Base-by-base conservation (phyloP, 92 coral and sea anemone genomes). In the Ricordea florida region DNA sequence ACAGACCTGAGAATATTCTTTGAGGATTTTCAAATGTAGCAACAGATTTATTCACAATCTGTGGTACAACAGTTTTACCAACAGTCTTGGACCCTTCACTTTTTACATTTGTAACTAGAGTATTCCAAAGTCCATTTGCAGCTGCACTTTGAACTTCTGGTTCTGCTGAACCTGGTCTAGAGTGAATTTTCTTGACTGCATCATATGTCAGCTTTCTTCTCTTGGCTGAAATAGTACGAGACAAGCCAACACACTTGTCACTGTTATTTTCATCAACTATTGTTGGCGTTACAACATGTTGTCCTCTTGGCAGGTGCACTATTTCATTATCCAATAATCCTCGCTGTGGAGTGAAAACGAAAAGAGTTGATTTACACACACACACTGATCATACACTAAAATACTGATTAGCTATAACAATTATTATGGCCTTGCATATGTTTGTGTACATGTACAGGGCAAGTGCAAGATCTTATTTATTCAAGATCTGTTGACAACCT, bases 41-140 rank as follows among this genome's bases (percentile, higher is more conserved):
- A 31, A 79, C 85, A 79, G 78, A 68, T 22, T 68, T 60, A 53
- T 49, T 49, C 47, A 68, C 85, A 57, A 79, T 67, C 64, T 46
- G 49, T 41, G 85, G 78, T 38, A 67, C 61, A 79, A 79, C 85
- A 38, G 55, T 45, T 55, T 68, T 61, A 52, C 65, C 55, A 53
- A 79, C 78, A 37, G 50, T 79, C 40, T 52, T 26, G 44, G 78
- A 79, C 64, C 31, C 68, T 58, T 78, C 34, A 49, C 21, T 32
- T 68, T 79, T 79, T 11, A 52, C 51, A 34, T 69, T 79, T 56
- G 61, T 66, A 5, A 79, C 85, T 20, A 79, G 69, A 58, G 85
- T 79, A 52, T 50, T 79, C 85, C 85, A 79, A 17, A 79, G 52
- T 79, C 85, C 78, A 69, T 69, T 79, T 44, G 72, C 78, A 69